Percentiles rank a stretch among this genome's conserved stretches.
These are phyloP conservation scores for Bombus breviceps DNA, from an alignment of 1,140 invertebrate species.

Conservation along the genomic window DNA sequence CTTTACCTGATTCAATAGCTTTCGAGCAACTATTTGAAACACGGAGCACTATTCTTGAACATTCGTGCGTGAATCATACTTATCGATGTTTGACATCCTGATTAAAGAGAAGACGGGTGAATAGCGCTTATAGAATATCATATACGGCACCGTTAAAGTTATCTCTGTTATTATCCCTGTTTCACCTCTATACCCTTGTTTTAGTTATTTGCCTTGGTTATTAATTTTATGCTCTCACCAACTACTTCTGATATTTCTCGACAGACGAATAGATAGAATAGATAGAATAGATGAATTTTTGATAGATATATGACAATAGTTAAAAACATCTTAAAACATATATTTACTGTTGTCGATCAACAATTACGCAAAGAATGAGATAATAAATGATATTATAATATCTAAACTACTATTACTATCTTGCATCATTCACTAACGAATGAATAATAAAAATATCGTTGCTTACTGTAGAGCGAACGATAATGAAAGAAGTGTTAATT, in stretches of 20 bases:
- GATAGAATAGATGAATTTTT: not conserved
- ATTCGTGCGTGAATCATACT: not conserved
- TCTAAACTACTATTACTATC: not conserved
- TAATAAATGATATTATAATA: not conserved
- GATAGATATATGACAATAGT: not conserved
- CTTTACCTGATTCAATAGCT: not conserved
- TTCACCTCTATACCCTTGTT: not conserved
- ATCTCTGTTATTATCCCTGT: not conserved
- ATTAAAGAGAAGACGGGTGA: not conserved
- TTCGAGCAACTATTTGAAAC: slow-evolving; percentile 1
- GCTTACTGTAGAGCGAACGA: not conserved
- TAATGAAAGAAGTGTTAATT: not conserved
- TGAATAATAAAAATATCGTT: not conserved
- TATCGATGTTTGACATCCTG: not conserved
- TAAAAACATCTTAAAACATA: too few species aligned
- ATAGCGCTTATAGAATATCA: not conserved
- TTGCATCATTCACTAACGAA: not conserved
- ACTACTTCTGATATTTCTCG: not conserved
- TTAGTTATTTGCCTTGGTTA: not conserved
- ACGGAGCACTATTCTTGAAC: not conserved
- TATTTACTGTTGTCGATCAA: not conserved
- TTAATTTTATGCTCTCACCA: not conserved
- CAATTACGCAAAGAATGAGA: not conserved
- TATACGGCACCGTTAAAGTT: not conserved
- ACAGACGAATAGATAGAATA: too few species aligned